Evolutionary conservation across 2,797 vertebrate genomes (phyloP).

Genomic region (Petrocephalus schoutedeni): DNA sequence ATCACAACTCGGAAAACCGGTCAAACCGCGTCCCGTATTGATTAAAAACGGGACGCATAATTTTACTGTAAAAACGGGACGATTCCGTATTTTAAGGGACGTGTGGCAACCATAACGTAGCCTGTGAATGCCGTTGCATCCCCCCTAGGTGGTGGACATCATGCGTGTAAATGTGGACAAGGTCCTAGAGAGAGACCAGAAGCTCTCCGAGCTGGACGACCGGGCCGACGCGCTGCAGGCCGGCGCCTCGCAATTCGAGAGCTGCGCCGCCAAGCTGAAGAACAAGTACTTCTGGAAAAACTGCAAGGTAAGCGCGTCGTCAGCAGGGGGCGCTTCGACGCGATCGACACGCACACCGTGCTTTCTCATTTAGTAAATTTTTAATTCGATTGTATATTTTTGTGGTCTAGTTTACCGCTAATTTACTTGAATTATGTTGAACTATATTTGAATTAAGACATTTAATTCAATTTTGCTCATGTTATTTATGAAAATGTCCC

Average conservation of each 20-base stretch:
- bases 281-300: slow-evolving; percentile 95
- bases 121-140: background rate
- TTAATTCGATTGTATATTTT: background rate
- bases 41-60: too few relatives aligned
- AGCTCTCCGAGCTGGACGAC: slow-evolving; percentile 78
- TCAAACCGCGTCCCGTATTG: too few relatives aligned
- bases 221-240: slow-evolving; percentile 80
- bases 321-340: background rate
- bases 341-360: too few relatives aligned
- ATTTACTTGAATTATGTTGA: background rate
- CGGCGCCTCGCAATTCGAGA: slow-evolving; percentile 80
- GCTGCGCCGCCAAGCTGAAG: slow-evolving; percentile 81
- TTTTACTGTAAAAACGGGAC: too few relatives aligned
- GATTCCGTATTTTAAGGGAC: too few relatives aligned
- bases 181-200: slow-evolving; percentile 79
- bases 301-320: slow-evolving; percentile 65
- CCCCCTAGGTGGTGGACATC: slow-evolving; percentile 78
- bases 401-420: background rate
- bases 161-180: slow-evolving; percentile 86
- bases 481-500: too few relatives aligned
- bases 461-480: too few relatives aligned
- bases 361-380: too few relatives aligned
- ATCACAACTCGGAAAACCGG: too few relatives aligned
- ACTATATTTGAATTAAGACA: background rate
- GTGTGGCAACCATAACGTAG: too few relatives aligned